Conservation (phyloP, 92 coral and sea anemone genomes). For the Epizoanthus fatuus region DNA sequence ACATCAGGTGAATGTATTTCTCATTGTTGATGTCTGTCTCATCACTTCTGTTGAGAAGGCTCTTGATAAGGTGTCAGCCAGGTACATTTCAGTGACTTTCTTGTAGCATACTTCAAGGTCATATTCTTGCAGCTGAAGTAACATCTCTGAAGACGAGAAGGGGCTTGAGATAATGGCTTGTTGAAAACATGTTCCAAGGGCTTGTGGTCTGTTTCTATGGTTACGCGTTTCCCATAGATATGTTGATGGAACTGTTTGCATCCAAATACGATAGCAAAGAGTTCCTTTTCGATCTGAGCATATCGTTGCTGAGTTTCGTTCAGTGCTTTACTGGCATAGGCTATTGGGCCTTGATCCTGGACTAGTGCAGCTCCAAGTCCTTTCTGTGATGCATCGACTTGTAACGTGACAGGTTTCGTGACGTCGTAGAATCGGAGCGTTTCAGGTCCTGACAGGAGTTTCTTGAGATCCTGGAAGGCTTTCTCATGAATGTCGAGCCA, state of each 20-base stretch:
- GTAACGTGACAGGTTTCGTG: slow-evolving; percentile 46
- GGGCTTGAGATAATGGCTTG: slow-evolving; percentile 52
- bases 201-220: slow-evolving; percentile 58
- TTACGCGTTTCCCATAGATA: slow-evolving; percentile 51
- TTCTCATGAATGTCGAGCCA: slow-evolving; percentile 71
- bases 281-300: slow-evolving; percentile 61
- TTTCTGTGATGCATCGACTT: slow-evolving; percentile 49
- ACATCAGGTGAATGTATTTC: slow-evolving; percentile 67
- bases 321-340: slow-evolving; percentile 51
- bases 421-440: slow-evolving; percentile 67
- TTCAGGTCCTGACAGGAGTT: slow-evolving; percentile 41
- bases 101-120: slow-evolving; percentile 41
- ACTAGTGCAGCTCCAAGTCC: slow-evolving; percentile 57
- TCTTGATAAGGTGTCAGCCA: slow-evolving; percentile 71
- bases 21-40: slow-evolving; percentile 58
- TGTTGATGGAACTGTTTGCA: slow-evolving; percentile 59
- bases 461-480: slow-evolving; percentile 62
- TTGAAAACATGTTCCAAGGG: slow-evolving; percentile 39
- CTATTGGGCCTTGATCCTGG: slow-evolving; percentile 59
- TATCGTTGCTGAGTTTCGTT: slow-evolving; percentile 56
- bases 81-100: slow-evolving; percentile 62
- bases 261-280: slow-evolving; percentile 55
- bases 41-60: slow-evolving; percentile 57
- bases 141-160: slow-evolving; percentile 48
- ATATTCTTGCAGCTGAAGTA: slow-evolving; percentile 54